Conservation (phyloP, 2,888 invertebrate species). For the Corbicula japonica region DNA sequence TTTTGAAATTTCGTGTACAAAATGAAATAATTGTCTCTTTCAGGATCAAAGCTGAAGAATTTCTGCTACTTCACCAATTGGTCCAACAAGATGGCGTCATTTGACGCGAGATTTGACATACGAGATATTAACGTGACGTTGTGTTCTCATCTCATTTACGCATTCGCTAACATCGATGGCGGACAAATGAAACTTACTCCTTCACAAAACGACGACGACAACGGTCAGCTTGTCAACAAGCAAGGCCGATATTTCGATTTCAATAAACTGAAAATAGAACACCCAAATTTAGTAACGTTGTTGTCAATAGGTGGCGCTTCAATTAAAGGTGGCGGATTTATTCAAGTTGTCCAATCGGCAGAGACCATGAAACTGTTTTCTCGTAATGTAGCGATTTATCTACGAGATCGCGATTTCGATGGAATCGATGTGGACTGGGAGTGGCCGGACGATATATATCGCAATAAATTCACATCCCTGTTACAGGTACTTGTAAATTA, state of each 20-base stretch:
- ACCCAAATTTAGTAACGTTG: conserved; percentile 76
- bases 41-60: conserved; percentile 51
- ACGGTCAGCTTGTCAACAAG: conserved; percentile 53
- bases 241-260: conserved; percentile 71
- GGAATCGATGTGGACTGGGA: conserved; percentile 84
- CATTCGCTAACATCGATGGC: conserved; percentile 99
- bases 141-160: conserved; percentile 98
- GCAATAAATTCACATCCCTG: conserved; percentile 66
- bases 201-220: conserved; percentile 57
- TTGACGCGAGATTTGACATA: conserved; percentile 69
- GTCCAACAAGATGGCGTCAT: conserved; percentile 71
- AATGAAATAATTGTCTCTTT: too few species aligned
- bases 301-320: conserved; percentile 81
- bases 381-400: conserved; percentile 66
- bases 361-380: conserved; percentile 73
- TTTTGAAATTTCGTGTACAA: too few species aligned
- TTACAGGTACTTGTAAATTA: conserved; percentile 72
- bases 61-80: conserved; percentile 81
- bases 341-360: conserved; percentile 61
- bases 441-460: conserved; percentile 74
- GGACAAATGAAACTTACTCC: conserved; percentile 91
- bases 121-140: conserved; percentile 97
- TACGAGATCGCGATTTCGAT: conserved; percentile 78
- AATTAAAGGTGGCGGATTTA: conserved; percentile 61
- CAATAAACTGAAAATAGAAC: conserved; percentile 74